Percentiles rank a stretch among this genome's conserved stretches.
Evolutionary conservation across 2,888 invertebrate species (phyloP).

Genomic region (Ophonus ardosiacus): DNA sequence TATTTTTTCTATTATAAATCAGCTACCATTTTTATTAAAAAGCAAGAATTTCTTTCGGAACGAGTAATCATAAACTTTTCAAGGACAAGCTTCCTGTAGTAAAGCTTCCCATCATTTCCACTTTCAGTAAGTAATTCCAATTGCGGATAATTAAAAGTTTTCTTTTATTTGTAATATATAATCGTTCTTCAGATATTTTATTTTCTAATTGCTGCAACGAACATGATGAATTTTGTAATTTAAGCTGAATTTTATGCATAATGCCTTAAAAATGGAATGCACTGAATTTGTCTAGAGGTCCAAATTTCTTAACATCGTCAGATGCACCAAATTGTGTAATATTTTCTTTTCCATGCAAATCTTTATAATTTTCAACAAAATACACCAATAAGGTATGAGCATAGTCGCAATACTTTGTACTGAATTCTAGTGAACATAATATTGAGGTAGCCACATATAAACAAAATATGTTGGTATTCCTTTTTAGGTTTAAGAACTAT

Average conservation of each 20-base stretch:
- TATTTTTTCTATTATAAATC: neutral
- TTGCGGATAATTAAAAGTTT: neutral
- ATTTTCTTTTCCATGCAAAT: constrained; percentile 66
- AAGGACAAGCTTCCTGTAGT: neutral
- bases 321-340: constrained; percentile 66
- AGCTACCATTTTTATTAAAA: neutral
- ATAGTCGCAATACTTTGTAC: constrained; percentile 58
- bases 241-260: constrained; percentile 60
- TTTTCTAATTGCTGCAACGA: constrained; percentile 13
- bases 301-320: constrained; percentile 64
- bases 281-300: constrained; percentile 61
- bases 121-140: neutral
- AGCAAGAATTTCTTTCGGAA: neutral
- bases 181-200: constrained; percentile 7
- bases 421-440: constrained; percentile 14
- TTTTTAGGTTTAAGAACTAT: constrained; percentile 12
- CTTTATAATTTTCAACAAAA: constrained; percentile 66
- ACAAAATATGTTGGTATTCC: constrained; percentile 6
- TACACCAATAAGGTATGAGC: constrained; percentile 64
- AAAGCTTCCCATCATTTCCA: neutral
- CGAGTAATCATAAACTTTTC: constrained; percentile 9
- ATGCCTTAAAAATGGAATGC: constrained; percentile 64
- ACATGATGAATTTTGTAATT: neutral
- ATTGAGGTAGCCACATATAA: neutral
- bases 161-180: neutral